These are phyloP conservation scores for Neoarius graeffei DNA, from an alignment of 2,113 vertebrate species.

Conservation along the genomic window DNA sequence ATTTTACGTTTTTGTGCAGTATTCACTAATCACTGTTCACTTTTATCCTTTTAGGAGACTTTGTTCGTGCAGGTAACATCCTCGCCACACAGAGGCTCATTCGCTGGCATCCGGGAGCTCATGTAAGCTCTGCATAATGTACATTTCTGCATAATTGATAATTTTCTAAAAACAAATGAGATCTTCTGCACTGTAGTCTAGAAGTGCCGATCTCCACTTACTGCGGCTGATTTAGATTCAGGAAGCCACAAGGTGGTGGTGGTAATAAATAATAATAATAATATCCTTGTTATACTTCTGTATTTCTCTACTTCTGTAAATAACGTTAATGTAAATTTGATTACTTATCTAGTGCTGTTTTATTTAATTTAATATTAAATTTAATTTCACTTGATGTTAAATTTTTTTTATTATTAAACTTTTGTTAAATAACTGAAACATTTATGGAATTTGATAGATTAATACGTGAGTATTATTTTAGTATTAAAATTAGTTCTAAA, in stretches of 20 bases:
- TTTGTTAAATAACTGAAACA: too few species aligned
- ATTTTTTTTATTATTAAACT: not conserved
- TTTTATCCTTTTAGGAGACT: slow-evolving; percentile 74
- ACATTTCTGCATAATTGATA: too few species aligned
- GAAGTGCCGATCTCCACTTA: not conserved
- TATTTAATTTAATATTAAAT: too few species aligned
- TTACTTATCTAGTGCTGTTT: too few species aligned
- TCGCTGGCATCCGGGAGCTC: slow-evolving; percentile 92
- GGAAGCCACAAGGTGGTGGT: too few species aligned
- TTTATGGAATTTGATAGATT: too few species aligned
- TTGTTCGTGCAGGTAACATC: slow-evolving; percentile 90
- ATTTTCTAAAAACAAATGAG: not conserved
- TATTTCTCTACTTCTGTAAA: not conserved
- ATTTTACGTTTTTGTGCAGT: not conserved
- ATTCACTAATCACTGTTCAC: not conserved
- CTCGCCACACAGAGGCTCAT: slow-evolving; percentile 86
- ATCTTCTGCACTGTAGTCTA: not conserved
- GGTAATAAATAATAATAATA: too few species aligned
- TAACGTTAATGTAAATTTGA: not conserved
- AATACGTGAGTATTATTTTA: too few species aligned
- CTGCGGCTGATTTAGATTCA: too few species aligned
- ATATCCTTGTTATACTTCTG: not conserved
- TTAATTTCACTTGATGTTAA: too few species aligned
- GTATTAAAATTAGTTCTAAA: too few species aligned
- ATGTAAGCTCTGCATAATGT: slow-evolving; percentile 71